Percentiles rank a stretch among this genome's conserved stretches.
These are phyloP conservation scores for Cricetomys ansorgei DNA, from an alignment of 2,113 vertebrate genomes.

Conservation along the genomic window DNA sequence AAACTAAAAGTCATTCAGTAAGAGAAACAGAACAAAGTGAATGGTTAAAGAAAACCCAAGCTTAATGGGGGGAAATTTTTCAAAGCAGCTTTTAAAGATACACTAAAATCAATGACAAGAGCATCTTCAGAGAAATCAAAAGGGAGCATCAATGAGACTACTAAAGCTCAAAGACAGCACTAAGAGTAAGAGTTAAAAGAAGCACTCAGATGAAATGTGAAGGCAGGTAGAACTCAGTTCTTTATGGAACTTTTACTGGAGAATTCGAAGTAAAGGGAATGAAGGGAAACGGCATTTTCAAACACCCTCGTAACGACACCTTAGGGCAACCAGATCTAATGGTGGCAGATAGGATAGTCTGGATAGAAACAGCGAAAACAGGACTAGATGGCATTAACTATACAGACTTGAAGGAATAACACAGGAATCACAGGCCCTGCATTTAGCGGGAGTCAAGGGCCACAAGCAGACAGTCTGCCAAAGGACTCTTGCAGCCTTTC, in stretches of 20 bases:
- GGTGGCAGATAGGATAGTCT: neutral
- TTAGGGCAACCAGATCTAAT: neutral
- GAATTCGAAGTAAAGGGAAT: too few species aligned
- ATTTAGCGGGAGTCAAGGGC: neutral
- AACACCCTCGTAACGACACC: conserved; percentile 38
- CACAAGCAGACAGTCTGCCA: neutral
- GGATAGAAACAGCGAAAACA: conserved; percentile 12
- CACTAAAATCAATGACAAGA: conserved; percentile 58
- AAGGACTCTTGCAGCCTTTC: neutral
- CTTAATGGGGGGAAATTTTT: conserved; percentile 50
- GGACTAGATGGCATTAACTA: neutral
- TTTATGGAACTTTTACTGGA: conserved; percentile 3
- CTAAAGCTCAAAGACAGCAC: conserved; percentile 43
- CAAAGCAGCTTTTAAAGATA: conserved; percentile 57
- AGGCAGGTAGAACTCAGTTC: neutral
- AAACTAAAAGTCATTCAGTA: conserved; percentile 47
- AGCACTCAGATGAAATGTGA: conserved; percentile 45
- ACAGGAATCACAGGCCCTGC: neutral
- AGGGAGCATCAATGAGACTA: conserved; percentile 6
- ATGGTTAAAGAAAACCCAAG: conserved; percentile 26
- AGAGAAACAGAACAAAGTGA: conserved; percentile 61
- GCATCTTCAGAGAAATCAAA: conserved; percentile 60
- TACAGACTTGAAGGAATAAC: neutral
- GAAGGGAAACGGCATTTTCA: conserved; percentile 13
- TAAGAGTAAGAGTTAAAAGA: conserved; percentile 33